Evolutionary conservation across 2,797 vertebrate genomes (phyloP).

Genomic region (Limnodromus scolopaceus): DNA sequence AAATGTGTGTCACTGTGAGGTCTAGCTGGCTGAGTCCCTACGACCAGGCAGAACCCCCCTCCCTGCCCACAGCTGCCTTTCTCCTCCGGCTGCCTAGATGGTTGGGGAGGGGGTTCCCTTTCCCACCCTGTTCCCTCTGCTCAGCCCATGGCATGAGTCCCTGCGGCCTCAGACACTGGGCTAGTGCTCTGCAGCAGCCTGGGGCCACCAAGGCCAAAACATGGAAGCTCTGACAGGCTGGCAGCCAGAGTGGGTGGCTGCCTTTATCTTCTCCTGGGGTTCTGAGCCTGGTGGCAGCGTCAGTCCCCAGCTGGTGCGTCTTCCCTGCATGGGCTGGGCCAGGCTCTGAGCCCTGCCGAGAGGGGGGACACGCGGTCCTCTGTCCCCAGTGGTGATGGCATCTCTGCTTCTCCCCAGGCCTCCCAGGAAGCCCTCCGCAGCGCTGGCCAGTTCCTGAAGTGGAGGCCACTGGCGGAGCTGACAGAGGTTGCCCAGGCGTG

Average conservation of each 20-base stretch:
- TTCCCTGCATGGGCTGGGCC: not conserved
- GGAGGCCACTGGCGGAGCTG: not conserved
- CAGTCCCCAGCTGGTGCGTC: not conserved
- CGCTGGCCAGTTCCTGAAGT: not conserved
- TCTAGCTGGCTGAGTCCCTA: not conserved
- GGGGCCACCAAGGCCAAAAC: not conserved
- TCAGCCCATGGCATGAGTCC: not conserved
- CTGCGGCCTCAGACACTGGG: not conserved
- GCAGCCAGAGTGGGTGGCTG: not conserved
- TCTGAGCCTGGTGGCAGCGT: too few species aligned
- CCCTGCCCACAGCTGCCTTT: not conserved
- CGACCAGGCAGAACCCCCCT: not conserved
- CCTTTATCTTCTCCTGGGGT: not conserved
- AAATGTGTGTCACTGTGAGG: not conserved
- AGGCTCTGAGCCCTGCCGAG: not conserved
- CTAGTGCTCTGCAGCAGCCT: fast-evolving
- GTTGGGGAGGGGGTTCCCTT: not conserved
- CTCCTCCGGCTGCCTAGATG: not conserved
- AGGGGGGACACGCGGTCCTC: too few species aligned
- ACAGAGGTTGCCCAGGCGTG: fast-evolving
- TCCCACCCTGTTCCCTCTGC: not conserved
- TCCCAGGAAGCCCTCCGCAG: not conserved
- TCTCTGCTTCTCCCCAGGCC: not conserved
- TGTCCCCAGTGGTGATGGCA: not conserved
- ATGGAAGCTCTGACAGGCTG: fast-evolving